Conservation (phyloP, 2,888 invertebrate species). For the Polylopha cassiicola region DNA sequence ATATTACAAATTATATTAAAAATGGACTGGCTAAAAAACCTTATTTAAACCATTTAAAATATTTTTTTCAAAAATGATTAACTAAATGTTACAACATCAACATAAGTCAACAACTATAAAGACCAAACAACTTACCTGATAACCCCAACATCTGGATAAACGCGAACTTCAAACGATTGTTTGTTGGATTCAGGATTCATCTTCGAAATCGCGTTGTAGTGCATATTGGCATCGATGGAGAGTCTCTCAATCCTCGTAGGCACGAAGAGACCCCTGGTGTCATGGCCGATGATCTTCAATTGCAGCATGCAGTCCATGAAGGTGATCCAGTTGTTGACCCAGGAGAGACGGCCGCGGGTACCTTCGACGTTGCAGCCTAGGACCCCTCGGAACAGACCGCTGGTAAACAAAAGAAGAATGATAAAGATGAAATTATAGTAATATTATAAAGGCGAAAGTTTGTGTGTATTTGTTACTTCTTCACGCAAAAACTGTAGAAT, state of each 20-base stretch:
- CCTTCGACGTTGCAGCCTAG: slow-evolving; percentile 71
- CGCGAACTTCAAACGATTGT: slow-evolving; percentile 65
- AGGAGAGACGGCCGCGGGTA: slow-evolving; percentile 73
- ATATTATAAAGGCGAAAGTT: no score
- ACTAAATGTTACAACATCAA: no score
- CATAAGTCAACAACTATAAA: background rate
- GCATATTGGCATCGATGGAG: slow-evolving; percentile 81
- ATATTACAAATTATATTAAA: no score
- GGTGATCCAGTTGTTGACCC: slow-evolving; percentile 91
- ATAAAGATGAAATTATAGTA: no score
- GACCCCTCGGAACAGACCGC: slow-evolving; percentile 79
- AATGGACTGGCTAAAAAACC: no score
- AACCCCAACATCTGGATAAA: slow-evolving; percentile 69
- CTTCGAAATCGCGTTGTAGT: slow-evolving; percentile 68
- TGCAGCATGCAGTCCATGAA: slow-evolving; percentile 95
- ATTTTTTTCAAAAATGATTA: no score
- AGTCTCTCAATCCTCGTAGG: slow-evolving; percentile 86
- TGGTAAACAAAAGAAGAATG: slow-evolving; percentile 50
- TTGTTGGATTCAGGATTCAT: slow-evolving; percentile 64
- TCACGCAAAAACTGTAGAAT: no score
- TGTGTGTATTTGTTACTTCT: no score
- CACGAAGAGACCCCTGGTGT: slow-evolving; percentile 82
- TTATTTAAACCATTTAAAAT: no score
- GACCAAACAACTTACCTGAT: slow-evolving; percentile 50
- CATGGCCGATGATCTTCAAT: slow-evolving; percentile 83